phyloP scores from a whole-genome alignment of 2,888 invertebrate genomes.

The Himalopsyche kuldschensis region DNA sequence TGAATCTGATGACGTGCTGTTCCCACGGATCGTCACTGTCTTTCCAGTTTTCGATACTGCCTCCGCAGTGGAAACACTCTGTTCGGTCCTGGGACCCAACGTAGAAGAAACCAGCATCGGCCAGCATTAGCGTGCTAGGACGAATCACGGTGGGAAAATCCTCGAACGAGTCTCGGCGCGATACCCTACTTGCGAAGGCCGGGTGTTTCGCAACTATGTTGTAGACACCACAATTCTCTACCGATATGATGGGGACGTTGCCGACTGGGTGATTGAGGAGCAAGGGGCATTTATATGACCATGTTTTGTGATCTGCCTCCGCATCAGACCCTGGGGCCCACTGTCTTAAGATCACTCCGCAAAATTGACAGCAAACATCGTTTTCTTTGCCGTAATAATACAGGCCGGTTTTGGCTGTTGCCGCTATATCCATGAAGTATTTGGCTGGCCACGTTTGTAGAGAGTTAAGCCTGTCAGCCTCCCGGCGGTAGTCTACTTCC shows the following conservation, averaged over 20 bases:
- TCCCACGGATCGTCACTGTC: constrained; percentile 90
- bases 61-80: constrained; percentile 91
- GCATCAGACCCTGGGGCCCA: no score
- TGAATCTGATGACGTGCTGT: constrained; percentile 92
- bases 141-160: constrained; percentile 82
- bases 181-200: constrained; percentile 69
- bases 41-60: constrained; percentile 93
- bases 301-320: no score
- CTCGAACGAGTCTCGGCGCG: constrained; percentile 70
- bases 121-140: constrained; percentile 77
- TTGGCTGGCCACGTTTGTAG: no score
- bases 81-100: constrained; percentile 88
- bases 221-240: constrained; percentile 45
- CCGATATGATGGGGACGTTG: constrained; percentile 56
- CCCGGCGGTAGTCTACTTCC: no score
- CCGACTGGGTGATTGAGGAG: no score
- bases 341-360: no score
- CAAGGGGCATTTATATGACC: no score
- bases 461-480: no score
- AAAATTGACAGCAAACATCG: no score
- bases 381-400: no score
- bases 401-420: no score
- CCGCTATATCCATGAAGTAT: no score
- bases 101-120: constrained; percentile 91
- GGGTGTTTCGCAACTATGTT: constrained; percentile 62